phyloP scores from a whole-genome alignment of 2,888 invertebrate genomes.

The Lordiphosa andalusiaca region DNA sequence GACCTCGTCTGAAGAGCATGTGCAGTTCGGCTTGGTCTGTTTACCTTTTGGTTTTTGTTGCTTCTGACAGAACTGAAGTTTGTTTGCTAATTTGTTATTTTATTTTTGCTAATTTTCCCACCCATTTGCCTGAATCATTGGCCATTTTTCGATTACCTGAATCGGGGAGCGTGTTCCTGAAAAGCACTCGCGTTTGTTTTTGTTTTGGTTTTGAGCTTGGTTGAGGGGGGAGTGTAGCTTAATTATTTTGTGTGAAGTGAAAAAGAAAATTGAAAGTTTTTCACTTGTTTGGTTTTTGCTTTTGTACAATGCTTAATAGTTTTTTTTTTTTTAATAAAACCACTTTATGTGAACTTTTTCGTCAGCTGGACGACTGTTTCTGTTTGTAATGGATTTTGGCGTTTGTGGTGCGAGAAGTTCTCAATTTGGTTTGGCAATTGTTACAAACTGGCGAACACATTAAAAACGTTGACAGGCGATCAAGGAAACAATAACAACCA shows the following conservation, averaged over 20 bases:
- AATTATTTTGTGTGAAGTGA: too few relatives aligned
- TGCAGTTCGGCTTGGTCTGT: too few relatives aligned
- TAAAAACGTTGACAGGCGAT: slow-evolving; percentile 48
- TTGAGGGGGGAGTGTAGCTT: too few relatives aligned
- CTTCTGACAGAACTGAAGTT: neutral
- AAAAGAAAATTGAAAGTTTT: too few relatives aligned
- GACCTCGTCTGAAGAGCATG: too few relatives aligned
- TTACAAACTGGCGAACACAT: slow-evolving; percentile 50
- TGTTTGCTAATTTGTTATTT: slow-evolving; percentile 15
- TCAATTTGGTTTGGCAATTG: slow-evolving; percentile 22
- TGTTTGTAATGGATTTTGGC: slow-evolving; percentile 35
- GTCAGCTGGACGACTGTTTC: slow-evolving; percentile 38
- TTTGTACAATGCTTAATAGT: slow-evolving; percentile 5
- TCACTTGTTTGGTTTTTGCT: neutral
- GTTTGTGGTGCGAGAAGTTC: slow-evolving; percentile 25
- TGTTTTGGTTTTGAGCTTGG: neutral
- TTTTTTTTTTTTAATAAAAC: slow-evolving; percentile 9
- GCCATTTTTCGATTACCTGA: slow-evolving; percentile 1
- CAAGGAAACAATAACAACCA: slow-evolving; percentile 9
- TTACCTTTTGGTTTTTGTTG: too few relatives aligned
- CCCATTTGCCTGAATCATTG: too few relatives aligned
- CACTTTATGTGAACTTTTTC: slow-evolving; percentile 3
- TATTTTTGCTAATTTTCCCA: neutral
- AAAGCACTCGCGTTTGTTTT: neutral
- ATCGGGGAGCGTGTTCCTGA: neutral